Evolutionary conservation across 1,140 invertebrate species (phyloP), one percentile per base, ranked within the genome.

Genomic region (Campoletis sonorensis): DNA sequence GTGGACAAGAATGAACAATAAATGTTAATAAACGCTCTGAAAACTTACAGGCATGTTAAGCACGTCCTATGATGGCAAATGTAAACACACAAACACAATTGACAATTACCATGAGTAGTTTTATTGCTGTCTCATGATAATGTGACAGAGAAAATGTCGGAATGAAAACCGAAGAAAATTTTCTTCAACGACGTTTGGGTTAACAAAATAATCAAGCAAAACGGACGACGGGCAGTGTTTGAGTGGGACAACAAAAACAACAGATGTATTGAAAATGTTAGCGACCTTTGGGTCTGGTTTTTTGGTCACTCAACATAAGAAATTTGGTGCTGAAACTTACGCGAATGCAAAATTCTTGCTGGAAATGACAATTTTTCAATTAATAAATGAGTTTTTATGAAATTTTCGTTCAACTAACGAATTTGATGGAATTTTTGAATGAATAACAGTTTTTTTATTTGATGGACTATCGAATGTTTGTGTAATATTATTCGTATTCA

Each of bases 31-130:
- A 85, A 82, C 86, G 87, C 86, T 85, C 82, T 64, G 61, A 64
- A 64, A 86, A 90, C 91, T 92, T 92, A 92, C 91, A 91, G 91
- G 90, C 90, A 92, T 90, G 86, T 92, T 90, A 91, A 90, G 88
- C 85, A 91, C 88, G 90, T 92, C 91, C 91, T 92, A 90, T 85
- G 88, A 89, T 86, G 88, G 89, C 86, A 91, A 89, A 86, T 87
- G 85, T 88, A 90, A 91, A 88, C 89, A 91, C 84, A 91, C 86
- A 91, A 64, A 64, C 11, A 26, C 23, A 82, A 89, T 87, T 88
- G 87, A 87, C 82, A 86, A 79, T 86, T 84, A 85, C 88, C 84
- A 86, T 86, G 30, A 51, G 75, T 79, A 82, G 77, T 23, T 54
- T 13, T 18, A 72, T 64, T 23, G 7, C 11, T 45, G 8, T 45